Percentiles rank a stretch among this genome's conserved stretches.
Evolutionary conservation across 2,113 vertebrate species (phyloP).

Genomic region (Rhea pennata): DNA sequence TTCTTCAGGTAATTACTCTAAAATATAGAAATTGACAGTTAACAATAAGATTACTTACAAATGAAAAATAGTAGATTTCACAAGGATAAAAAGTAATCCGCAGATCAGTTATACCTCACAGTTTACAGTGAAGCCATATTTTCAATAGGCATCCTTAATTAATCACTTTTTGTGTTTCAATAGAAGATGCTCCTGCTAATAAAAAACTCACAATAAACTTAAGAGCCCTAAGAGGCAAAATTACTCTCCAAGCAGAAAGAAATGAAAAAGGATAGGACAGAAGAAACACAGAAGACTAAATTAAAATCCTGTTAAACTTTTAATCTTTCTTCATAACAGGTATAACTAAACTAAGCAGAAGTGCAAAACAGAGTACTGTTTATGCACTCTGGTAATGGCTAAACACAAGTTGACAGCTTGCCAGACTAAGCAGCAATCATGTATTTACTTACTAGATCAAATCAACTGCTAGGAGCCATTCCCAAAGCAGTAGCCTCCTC

Average conservation of each 20-base stretch:
- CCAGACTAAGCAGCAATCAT: background rate
- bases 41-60: background rate
- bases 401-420: background rate
- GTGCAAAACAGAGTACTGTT: background rate
- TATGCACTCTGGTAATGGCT: background rate
- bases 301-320: background rate
- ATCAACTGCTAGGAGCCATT: background rate
- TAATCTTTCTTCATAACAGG: background rate
- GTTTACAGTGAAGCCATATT: background rate
- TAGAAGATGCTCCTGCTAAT: background rate
- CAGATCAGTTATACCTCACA: background rate
- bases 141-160: background rate
- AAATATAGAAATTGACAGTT: background rate
- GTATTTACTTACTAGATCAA: background rate
- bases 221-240: background rate
- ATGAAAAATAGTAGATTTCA: background rate
- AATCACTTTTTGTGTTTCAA: background rate
- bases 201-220: background rate
- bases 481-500: background rate
- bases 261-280: background rate
- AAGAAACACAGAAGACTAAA: background rate
- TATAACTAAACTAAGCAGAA: background rate
- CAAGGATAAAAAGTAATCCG: background rate
- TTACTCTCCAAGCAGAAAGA: background rate
- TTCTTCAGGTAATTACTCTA: background rate